phyloP scores from a whole-genome alignment of 2,888 invertebrate species.

The Pollenia labialis region DNA sequence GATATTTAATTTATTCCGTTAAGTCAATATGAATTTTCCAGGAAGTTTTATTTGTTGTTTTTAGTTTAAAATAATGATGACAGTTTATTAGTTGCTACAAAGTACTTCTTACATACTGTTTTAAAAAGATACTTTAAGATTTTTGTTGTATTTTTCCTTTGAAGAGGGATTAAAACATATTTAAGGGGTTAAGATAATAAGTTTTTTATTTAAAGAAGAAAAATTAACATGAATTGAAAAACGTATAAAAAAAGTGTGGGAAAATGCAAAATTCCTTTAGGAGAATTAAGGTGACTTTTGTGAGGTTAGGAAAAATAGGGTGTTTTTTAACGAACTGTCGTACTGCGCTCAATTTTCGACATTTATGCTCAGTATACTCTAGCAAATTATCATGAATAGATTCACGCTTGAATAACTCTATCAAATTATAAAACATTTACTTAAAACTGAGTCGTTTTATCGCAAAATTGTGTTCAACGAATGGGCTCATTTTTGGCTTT shows the following conservation, averaged over 20 bases:
- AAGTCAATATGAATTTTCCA: constrained; percentile 46
- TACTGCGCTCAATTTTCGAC: too few species aligned
- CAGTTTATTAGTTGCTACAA: constrained; percentile 53
- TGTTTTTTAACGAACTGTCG: too few species aligned
- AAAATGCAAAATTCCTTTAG: neutral
- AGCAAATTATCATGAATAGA: too few species aligned
- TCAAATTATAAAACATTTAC: too few species aligned
- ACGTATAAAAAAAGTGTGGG: constrained; percentile 10
- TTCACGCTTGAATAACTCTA: too few species aligned
- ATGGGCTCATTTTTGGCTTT: too few species aligned
- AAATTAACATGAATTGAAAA: neutral
- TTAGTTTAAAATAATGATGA: constrained; percentile 23
- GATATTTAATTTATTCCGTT: constrained; percentile 16
- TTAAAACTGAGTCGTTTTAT: too few species aligned
- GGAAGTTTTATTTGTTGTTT: constrained; percentile 47
- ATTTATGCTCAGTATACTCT: too few species aligned
- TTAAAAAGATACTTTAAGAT: neutral
- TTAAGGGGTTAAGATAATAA: constrained; percentile 29
- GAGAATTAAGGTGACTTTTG: too few species aligned
- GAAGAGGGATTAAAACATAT: constrained; percentile 2
- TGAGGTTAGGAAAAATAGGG: too few species aligned
- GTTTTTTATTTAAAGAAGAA: neutral
- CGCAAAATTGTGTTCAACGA: too few species aligned
- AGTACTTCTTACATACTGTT: neutral
- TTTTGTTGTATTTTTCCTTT: neutral